These are phyloP conservation scores for Sinotaia quadrata DNA, from an alignment of 2,888 invertebrate species.

Conservation along the genomic window DNA sequence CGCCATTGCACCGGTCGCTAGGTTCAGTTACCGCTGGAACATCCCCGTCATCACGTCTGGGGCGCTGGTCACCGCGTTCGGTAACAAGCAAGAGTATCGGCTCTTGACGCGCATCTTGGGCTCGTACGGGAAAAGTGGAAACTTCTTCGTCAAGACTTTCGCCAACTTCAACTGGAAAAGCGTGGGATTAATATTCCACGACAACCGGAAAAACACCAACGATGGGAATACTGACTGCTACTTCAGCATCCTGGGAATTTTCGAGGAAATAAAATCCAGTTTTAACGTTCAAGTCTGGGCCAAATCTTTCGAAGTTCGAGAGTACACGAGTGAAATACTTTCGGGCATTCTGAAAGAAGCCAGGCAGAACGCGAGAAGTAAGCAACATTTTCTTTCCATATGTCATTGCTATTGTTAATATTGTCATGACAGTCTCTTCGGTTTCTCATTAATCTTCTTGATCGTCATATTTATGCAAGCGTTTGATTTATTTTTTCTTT, in stretches of 20 bases:
- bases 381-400: too few species aligned
- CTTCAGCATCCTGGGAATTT: constrained; percentile 82
- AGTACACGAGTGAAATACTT: too few species aligned
- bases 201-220: constrained; percentile 24
- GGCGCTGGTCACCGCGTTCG: constrained; percentile 56
- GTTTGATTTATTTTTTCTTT: too few species aligned
- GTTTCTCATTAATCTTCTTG: too few species aligned
- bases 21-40: constrained; percentile 87
- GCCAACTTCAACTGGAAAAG: constrained; percentile 47
- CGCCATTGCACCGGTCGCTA: constrained; percentile 89
- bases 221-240: constrained; percentile 75
- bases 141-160: constrained; percentile 44
- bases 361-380: constrained; percentile 18
- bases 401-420: too few species aligned
- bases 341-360: constrained; percentile 17
- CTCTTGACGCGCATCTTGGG: constrained; percentile 78
- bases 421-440: too few species aligned
- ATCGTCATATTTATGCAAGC: too few species aligned
- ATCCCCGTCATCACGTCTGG: constrained; percentile 85
- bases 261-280: constrained; percentile 73
- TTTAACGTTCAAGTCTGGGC: constrained; percentile 26
- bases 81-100: constrained; percentile 75
- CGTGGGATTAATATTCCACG: constrained; percentile 51
- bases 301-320: constrained; percentile 38
- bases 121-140: constrained; percentile 54